A percentile compares a stretch with the other conserved stretches of the same genome.
Evolutionary conservation across 1,140 invertebrate genomes (phyloP).

Genomic region (Copidosoma floridanum): DNA sequence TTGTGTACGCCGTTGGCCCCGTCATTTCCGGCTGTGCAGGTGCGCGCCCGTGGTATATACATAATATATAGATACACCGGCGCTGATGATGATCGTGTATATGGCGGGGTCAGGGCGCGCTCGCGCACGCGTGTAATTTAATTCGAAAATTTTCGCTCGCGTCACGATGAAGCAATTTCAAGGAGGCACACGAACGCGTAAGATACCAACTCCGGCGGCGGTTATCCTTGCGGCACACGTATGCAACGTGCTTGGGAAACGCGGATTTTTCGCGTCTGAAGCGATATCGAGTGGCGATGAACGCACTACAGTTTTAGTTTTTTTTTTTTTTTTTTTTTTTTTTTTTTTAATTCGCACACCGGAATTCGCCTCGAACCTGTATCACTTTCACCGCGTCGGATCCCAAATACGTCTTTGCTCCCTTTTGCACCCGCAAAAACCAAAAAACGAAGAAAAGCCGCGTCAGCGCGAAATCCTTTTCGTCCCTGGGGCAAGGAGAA

Average conservation of each 20-base stretch:
- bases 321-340: no score
- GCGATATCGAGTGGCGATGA: no score
- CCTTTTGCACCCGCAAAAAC: no score
- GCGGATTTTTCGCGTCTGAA: no score
- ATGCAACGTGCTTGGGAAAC: no score
- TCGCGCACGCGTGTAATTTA: conserved; percentile 26
- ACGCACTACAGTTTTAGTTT: no score
- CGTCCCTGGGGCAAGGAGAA: not conserved
- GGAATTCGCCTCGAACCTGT: not conserved
- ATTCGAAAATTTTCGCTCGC: conserved; percentile 26
- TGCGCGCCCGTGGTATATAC: not conserved
- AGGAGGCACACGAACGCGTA: no score
- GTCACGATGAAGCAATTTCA: conserved; percentile 35
- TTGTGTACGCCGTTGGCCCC: conserved; percentile 23
- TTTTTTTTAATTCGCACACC: conserved; percentile 34
- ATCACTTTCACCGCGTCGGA: not conserved
- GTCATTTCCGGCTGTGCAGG: conserved; percentile 44
- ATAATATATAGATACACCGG: no score
- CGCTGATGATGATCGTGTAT: not conserved
- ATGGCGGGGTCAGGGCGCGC: not conserved
- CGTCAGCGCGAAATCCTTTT: not conserved
- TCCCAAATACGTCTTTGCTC: no score
- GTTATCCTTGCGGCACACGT: no score
- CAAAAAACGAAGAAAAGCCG: conserved; percentile 1
- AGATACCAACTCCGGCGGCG: no score